Base-by-base conservation (phyloP, 2,113 vertebrate species). In the Peromyscus californicus region DNA sequence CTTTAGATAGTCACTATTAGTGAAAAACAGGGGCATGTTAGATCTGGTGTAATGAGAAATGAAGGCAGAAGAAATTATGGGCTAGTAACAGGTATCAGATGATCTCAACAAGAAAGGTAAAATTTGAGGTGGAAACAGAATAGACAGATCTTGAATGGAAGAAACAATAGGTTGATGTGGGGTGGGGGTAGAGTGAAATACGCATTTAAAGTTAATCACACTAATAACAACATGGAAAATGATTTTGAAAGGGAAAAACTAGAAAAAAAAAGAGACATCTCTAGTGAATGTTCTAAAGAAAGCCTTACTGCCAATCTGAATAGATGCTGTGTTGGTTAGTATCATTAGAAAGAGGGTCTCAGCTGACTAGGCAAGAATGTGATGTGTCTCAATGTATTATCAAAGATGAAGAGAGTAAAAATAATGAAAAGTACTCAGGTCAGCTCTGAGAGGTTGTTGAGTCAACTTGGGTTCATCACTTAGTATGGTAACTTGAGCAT, bases 41-140 rank as follows among this genome's bases (percentile, higher is more conserved):
- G 19, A 65, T 11, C 26, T 79, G 86, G 63, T 51, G 6, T 89
- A 86, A 96, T 74, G 11, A 82, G 0, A 59, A 11, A 69, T 54
- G 7, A 90, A 70, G 21, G 0, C 54, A 63, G 45, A 91, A 45
- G 76, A 78, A 78, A 78, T 76, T 67, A 72, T 82, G 26, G 7
- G 12, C 65, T 33, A 74, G 21, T 67, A 67, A 39, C 69, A 82
- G 2, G 85, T 21, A 86, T 39, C 39, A 90, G 83, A 54, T 70
- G 22, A 85, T 89, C 26, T 67, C 39, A 61, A 79, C 24, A n/a
- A 67, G 54, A 12, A 86, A 83, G 5, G 16, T n/a, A 78, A 72
- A 91, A 72, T 93, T 87, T 91, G 51, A 93, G 11, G 85, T 83
- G 10, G 31, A 92, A 92, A 79, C 67, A 69, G 3, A 86, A 76